These are phyloP conservation scores for pig (Sus scrofa) DNA, from an alignment of 2,113 vertebrate genomes.

Conservation along the genomic window T2T-Sscrofa CM000813.6:114794501-114795000, in stretches of 20 bases:
- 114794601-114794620: no score
- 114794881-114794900: slow-evolving; percentile 10
- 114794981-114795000: slow-evolving; percentile 48
- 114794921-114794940: slow-evolving; percentile 5
- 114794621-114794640: no score
- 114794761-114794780: neutral
- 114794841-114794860: neutral
- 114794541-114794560: no score
- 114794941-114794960: neutral
- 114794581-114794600: no score
- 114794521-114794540: no score
- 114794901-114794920: neutral
- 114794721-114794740: slow-evolving; percentile 12
- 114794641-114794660: no score
- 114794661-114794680: neutral
- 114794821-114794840: neutral
- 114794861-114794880: neutral
- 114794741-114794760: neutral
- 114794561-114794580: no score
- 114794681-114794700: neutral
- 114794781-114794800: slow-evolving; percentile 27
- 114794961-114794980: slow-evolving; percentile 48
- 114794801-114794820: neutral
- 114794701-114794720: neutral
- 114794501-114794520: no score